Evolutionary conservation across 2,797 vertebrate species (phyloP).

Genomic region (Clarias fuscus): DNA sequence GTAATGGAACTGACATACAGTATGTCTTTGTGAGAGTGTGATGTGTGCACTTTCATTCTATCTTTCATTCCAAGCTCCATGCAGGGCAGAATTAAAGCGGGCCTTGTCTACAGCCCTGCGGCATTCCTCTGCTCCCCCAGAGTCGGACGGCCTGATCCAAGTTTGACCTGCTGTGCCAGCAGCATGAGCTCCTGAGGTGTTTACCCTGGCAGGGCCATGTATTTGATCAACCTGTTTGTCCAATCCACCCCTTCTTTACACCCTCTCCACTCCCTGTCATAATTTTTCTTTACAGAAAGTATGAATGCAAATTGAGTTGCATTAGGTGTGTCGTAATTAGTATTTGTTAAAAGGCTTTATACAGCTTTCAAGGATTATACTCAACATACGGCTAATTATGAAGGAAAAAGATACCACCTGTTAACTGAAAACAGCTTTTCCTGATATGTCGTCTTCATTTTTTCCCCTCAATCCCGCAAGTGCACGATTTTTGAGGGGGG

Average conservation of each 20-base stretch:
- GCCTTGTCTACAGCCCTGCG: conserved; percentile 17
- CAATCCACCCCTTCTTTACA: conserved; percentile 59
- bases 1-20: conserved; percentile 17
- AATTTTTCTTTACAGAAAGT: conserved; percentile 26
- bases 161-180: conserved; percentile 18
- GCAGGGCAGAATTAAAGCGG: conserved; percentile 26
- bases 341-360: neutral
- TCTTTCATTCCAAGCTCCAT: conserved; percentile 6
- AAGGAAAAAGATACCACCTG: neutral
- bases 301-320: conserved; percentile 9
- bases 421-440: neutral
- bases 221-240: conserved; percentile 75
- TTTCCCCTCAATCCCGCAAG: neutral
- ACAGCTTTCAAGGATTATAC: neutral
- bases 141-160: conserved; percentile 17
- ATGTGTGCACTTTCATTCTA: conserved; percentile 12
- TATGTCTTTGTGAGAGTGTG: conserved; percentile 9
- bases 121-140: conserved; percentile 24
- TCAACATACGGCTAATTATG: neutral
- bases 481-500: neutral
- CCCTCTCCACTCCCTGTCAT: conserved; percentile 33
- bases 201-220: conserved; percentile 70
- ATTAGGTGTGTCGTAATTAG: neutral
- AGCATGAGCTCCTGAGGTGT: conserved; percentile 66
- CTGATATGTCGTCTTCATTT: neutral